These are phyloP conservation scores for Drosophila niveifrons DNA, from an alignment of 2,888 invertebrate genomes.

Conservation along the genomic window DNA sequence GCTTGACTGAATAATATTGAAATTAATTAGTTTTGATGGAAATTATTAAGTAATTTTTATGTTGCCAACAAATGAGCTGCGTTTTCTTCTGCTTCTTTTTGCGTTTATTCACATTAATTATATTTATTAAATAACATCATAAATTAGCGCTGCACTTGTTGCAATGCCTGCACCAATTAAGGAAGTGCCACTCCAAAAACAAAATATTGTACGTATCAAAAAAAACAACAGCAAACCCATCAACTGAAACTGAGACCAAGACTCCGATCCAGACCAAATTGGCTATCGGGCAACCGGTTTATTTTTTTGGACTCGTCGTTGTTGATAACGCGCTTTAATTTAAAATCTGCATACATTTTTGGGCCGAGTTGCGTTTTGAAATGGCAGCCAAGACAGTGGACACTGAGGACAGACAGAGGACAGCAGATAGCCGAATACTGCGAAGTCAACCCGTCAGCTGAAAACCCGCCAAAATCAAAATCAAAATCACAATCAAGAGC, in stretches of 20 bases:
- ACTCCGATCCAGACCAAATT: slow-evolving; percentile 63
- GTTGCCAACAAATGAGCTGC: slow-evolving; percentile 54
- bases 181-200: slow-evolving; percentile 73
- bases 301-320: slow-evolving; percentile 23
- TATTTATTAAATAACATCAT: slow-evolving; percentile 77
- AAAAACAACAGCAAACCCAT: slow-evolving; percentile 42
- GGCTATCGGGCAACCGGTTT: slow-evolving; percentile 71
- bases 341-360: slow-evolving; percentile 79
- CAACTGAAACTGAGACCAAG: slow-evolving; percentile 54
- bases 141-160: slow-evolving; percentile 76
- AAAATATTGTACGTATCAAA: slow-evolving; percentile 18
- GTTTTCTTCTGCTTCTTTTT: slow-evolving; percentile 21
- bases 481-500: slow-evolving; percentile 67
- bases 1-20: slow-evolving; percentile 71
- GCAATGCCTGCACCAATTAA: slow-evolving; percentile 74
- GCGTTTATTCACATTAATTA: slow-evolving; percentile 60
- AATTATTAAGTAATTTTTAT: slow-evolving; percentile 80
- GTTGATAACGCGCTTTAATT: slow-evolving; percentile 75
- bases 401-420: slow-evolving; percentile 17
- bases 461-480: slow-evolving; percentile 60
- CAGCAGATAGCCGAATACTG: slow-evolving; percentile 15
- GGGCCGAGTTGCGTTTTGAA: slow-evolving; percentile 59
- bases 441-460: slow-evolving; percentile 32
- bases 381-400: slow-evolving; percentile 35
- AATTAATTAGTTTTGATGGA: slow-evolving; percentile 76